Evolutionary conservation across 2,888 invertebrate genomes (phyloP), one percentile per base, ranked within the genome.

Genomic region (Tethea ocularis): DNA sequence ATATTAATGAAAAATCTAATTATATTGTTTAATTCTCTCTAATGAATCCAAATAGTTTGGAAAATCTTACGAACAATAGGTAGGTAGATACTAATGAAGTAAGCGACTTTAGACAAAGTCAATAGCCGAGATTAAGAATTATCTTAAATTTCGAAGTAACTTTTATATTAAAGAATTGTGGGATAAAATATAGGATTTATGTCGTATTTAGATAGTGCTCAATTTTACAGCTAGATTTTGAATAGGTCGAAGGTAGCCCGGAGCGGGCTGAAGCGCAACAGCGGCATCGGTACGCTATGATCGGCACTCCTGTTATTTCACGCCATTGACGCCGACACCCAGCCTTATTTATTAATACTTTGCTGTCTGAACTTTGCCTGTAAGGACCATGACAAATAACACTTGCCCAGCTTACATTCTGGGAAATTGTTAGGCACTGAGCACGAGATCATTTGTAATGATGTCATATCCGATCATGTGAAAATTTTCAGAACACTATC

Each of bases 221-320:
- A 65, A 64, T 63, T 72, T 72, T 64, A 66, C 62, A 63, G 60
- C 63, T 60, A 62, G 22, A 17, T 52, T 57, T 59, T 59, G 64
- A 64, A 73, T 71, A 74, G 77, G 76, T 78, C 74, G 75, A 61
- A 57, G 58, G 65, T 59, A 59, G 75, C 78, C 71, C 60, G 66
- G 64, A 72, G 76, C 74, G 60, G 55, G 67, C 56, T 69, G 71
- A 72, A 64, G 69, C 66, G 63, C 62, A 67, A 63, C 62, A 72
- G 68, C 73, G 72, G 72, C 69, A 72, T 67, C 65, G 69, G 67
- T 29, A n/a, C 24, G 66, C 61, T 65, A 74, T 71, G 46, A 74
- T 73, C 71, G 75, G 65, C 72, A 82, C 83, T 84, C 79, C 82
- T 82, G 79, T 84, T 84, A 86, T 84, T 88, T 85, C 74, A 69